A percentile compares a stretch with the other conserved stretches of the same genome.
Evolutionary conservation across 1,140 invertebrate species (phyloP).

Genomic region (Mycetomoellerius zeteki): DNA sequence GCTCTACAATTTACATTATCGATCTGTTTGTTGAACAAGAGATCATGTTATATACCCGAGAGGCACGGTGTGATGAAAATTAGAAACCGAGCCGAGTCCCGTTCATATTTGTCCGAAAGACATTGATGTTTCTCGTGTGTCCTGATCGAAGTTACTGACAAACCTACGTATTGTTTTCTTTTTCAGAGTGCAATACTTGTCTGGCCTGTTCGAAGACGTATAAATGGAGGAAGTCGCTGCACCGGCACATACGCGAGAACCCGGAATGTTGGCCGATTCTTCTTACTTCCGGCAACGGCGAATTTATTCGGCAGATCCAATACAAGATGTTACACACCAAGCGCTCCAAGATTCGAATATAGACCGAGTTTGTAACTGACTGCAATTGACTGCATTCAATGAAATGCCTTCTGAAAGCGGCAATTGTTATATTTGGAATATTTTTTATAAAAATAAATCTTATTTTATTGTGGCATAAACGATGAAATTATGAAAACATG

Average conservation of each 20-base stretch:
- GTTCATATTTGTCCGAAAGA: slow-evolving; percentile 27
- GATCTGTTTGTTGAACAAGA: neutral
- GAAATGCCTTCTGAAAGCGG: neutral
- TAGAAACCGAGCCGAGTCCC: neutral
- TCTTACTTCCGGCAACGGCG: slow-evolving; percentile 81
- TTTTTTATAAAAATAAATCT: slow-evolving; percentile 75
- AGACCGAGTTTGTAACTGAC: neutral
- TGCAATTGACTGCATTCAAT: neutral
- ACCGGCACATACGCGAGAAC: slow-evolving; percentile 86
- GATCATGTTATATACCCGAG: slow-evolving; percentile 19
- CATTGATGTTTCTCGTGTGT: neutral
- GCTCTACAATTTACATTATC: neutral
- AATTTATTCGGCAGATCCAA: slow-evolving; percentile 84
- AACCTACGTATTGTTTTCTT: slow-evolving; percentile 70
- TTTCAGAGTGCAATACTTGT: slow-evolving; percentile 85
- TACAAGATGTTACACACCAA: slow-evolving; percentile 83
- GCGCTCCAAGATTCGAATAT: slow-evolving; percentile 70
- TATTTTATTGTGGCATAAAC: slow-evolving; percentile 66
- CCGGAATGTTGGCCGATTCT: slow-evolving; percentile 86
- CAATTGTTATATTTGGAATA: slow-evolving; percentile 63
- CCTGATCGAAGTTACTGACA: slow-evolving; percentile 47
- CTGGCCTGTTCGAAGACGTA: slow-evolving; percentile 86
- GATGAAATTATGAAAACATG: too few relatives aligned
- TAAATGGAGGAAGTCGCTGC: slow-evolving; percentile 87
- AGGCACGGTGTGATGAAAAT: neutral